These are phyloP conservation scores for Idris sp. DNA, from an alignment of 1,140 invertebrate species.

Conservation along the genomic window DNA sequence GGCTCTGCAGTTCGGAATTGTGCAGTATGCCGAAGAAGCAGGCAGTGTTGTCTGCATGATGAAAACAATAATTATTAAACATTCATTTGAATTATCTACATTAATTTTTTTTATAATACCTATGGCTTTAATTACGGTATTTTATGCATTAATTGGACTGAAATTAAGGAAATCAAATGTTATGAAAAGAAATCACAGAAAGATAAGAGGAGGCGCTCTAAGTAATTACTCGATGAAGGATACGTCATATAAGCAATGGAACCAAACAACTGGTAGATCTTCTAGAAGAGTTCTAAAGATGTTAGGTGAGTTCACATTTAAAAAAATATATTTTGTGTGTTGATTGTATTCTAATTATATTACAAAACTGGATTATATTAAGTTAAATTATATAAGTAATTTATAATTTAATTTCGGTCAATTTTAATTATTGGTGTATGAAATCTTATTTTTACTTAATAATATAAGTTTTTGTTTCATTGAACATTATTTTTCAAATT, in stretches of 20 bases:
- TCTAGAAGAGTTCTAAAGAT: slow-evolving; percentile 83
- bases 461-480: too few species aligned
- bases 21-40: slow-evolving; percentile 75
- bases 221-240: slow-evolving; percentile 29
- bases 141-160: slow-evolving; percentile 89
- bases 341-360: too few species aligned
- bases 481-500: too few species aligned
- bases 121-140: slow-evolving; percentile 89
- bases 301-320: slow-evolving; percentile 85
- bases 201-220: slow-evolving; percentile 50
- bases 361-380: too few species aligned
- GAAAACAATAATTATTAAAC: slow-evolving; percentile 81
- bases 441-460: too few species aligned
- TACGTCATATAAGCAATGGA: slow-evolving; percentile 59
- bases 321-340: not conserved
- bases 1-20: slow-evolving; percentile 86
- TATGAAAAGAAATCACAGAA: slow-evolving; percentile 74
- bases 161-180: slow-evolving; percentile 83
- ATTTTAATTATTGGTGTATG: too few species aligned
- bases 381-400: too few species aligned
- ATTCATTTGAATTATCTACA: slow-evolving; percentile 91
- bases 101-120: slow-evolving; percentile 91
- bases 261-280: slow-evolving; percentile 69
- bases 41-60: slow-evolving; percentile 79
- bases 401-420: too few species aligned